These are phyloP conservation scores for Anoplophora glabripennis DNA, from an alignment of 1,140 invertebrate species.

Conservation along the genomic window DNA sequence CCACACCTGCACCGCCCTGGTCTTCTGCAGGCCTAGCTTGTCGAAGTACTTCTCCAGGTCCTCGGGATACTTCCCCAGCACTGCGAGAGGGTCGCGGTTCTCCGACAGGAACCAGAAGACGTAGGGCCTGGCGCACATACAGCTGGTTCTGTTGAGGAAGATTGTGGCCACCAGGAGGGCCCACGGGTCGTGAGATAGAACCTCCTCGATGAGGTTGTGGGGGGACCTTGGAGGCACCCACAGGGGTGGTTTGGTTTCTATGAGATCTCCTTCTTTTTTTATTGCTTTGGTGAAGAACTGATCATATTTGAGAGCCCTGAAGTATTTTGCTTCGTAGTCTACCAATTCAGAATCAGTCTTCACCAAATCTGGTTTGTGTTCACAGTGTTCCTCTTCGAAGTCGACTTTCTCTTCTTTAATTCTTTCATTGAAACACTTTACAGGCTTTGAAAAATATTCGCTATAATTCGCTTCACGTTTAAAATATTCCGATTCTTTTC, in stretches of 20 bases:
- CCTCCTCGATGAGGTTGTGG: conserved; percentile 55
- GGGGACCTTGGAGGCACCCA: conserved; percentile 50
- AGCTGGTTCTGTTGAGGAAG: conserved; percentile 56
- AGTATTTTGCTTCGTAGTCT: neutral
- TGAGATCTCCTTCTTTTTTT: neutral
- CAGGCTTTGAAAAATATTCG: too few species aligned
- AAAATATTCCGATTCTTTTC: too few species aligned
- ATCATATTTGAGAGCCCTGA: neutral
- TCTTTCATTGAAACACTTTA: too few species aligned
- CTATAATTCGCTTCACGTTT: too few species aligned
- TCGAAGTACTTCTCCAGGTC: conserved; percentile 53
- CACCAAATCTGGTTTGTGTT: too few species aligned
- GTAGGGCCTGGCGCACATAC: conserved; percentile 49
- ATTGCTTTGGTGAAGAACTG: neutral
- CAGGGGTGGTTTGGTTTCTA: conserved; percentile 1
- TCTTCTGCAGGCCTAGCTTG: conserved; percentile 51
- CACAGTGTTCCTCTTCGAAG: too few species aligned
- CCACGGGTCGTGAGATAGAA: conserved; percentile 55
- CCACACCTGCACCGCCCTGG: conserved; percentile 50
- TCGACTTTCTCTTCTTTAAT: too few species aligned
- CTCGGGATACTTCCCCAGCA: conserved; percentile 47
- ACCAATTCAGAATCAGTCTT: neutral
- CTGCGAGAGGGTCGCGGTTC: conserved; percentile 51
- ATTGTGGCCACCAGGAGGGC: conserved; percentile 55
- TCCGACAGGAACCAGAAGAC: conserved; percentile 53